phyloP scores from a whole-genome alignment of 2,113 vertebrate species.

The Naja naja region DNA sequence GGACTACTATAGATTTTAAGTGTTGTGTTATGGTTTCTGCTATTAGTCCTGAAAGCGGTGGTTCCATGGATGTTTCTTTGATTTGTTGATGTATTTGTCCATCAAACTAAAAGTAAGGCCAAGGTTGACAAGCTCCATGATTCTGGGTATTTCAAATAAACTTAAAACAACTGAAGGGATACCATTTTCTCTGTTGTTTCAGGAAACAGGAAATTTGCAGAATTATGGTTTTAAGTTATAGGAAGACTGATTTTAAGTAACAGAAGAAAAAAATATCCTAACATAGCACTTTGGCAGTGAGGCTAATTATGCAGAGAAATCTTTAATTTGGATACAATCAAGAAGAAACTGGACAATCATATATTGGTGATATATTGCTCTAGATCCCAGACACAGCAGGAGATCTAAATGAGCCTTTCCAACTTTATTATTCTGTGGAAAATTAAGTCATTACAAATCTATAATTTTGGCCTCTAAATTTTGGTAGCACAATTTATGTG shows the following conservation, averaged over 20 bases:
- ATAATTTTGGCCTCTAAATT: background rate
- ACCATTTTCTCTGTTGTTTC: background rate
- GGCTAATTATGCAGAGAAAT: background rate
- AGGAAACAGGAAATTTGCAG: background rate
- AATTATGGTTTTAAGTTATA: background rate
- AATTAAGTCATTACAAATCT: background rate
- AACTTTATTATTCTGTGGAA: background rate
- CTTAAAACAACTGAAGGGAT: background rate
- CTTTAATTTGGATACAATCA: background rate
- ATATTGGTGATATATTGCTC: background rate
- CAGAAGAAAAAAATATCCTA: background rate
- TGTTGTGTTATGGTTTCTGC: background rate
- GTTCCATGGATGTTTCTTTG: background rate
- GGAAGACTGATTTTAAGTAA: background rate
- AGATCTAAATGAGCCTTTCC: background rate
- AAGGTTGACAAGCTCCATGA: background rate
- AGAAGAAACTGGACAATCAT: background rate
- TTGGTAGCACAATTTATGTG: background rate
- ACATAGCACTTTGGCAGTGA: background rate
- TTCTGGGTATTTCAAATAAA: background rate
- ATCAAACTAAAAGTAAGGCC: background rate
- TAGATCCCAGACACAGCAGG: background rate
- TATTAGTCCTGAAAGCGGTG: background rate
- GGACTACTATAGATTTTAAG: background rate
- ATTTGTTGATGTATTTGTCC: background rate